Evolutionary conservation across 2,888 invertebrate genomes (phyloP).

Genomic region (Pachliopta kotzebuea): DNA sequence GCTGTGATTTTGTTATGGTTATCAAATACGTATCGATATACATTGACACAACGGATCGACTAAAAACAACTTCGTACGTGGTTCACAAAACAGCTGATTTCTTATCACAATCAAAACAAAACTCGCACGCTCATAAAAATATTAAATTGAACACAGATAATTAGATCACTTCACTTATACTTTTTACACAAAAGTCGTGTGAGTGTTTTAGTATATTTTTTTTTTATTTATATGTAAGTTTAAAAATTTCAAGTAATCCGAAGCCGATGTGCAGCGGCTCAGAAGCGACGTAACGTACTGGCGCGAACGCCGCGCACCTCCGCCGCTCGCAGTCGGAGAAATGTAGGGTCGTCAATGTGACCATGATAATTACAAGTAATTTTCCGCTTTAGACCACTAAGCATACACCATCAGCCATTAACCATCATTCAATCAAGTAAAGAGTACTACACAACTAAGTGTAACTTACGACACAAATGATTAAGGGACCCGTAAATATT

Average conservation of each 20-base stretch:
- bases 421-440: not conserved
- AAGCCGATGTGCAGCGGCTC: constrained; percentile 60
- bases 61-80: constrained; percentile 29
- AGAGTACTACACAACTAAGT: not conserved
- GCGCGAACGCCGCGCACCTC: constrained; percentile 43
- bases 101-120: constrained; percentile 49
- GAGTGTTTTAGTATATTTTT: constrained; percentile 41
- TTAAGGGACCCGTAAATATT: not conserved
- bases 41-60: constrained; percentile 6
- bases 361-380: constrained; percentile 51
- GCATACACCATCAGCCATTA: not conserved
- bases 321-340: constrained; percentile 59
- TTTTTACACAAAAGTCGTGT: constrained; percentile 62
- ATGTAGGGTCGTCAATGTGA: constrained; percentile 66
- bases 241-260: constrained; percentile 41
- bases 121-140: constrained; percentile 37
- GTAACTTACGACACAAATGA: not conserved
- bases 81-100: constrained; percentile 53
- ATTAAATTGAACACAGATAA: constrained; percentile 31
- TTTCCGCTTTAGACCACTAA: constrained; percentile 43
- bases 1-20: constrained; percentile 2
- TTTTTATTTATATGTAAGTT: constrained; percentile 4
- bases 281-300: constrained; percentile 68
- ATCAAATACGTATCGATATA: constrained; percentile 4
- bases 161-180: constrained; percentile 48